Evolutionary conservation across 1,140 invertebrate genomes (phyloP).

Genomic region (Drosophila saltans): DNA sequence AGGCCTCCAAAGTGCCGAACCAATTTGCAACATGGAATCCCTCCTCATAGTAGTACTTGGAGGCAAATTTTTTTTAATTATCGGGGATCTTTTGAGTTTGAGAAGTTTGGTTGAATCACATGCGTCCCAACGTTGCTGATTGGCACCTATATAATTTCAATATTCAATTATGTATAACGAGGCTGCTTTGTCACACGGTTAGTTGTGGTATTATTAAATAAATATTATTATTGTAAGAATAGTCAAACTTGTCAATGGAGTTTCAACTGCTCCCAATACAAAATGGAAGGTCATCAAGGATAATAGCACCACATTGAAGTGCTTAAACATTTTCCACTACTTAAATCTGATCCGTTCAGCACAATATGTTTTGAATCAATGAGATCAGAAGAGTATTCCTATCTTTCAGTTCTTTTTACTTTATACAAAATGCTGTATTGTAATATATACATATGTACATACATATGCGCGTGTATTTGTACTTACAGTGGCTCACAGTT

Average conservation of each 20-base stretch:
- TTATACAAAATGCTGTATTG: too few species aligned
- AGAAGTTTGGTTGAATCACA: slow-evolving; percentile 1
- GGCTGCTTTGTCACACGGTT: too few species aligned
- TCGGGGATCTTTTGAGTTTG: too few species aligned
- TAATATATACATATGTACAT: too few species aligned
- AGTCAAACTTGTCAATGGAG: background rate
- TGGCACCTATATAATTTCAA: slow-evolving; percentile 3
- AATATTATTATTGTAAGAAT: too few species aligned
- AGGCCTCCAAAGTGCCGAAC: slow-evolving; percentile 24
- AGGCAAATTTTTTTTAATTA: background rate
- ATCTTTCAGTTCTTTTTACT: too few species aligned
- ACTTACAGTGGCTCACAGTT: too few species aligned
- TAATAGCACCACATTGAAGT: background rate
- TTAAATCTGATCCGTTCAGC: background rate
- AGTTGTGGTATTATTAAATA: too few species aligned
- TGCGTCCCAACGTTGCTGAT: slow-evolving; percentile 2
- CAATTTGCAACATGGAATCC: background rate
- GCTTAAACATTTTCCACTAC: background rate
- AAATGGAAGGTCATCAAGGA: background rate
- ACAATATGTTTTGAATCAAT: background rate
- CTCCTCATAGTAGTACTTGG: slow-evolving; percentile 37
- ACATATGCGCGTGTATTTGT: too few species aligned
- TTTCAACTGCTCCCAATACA: background rate
- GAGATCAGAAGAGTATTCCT: background rate
- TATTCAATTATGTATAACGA: background rate